Conservation (phyloP, 2,888 invertebrate species). For the Cyclophora punctaria region DNA sequence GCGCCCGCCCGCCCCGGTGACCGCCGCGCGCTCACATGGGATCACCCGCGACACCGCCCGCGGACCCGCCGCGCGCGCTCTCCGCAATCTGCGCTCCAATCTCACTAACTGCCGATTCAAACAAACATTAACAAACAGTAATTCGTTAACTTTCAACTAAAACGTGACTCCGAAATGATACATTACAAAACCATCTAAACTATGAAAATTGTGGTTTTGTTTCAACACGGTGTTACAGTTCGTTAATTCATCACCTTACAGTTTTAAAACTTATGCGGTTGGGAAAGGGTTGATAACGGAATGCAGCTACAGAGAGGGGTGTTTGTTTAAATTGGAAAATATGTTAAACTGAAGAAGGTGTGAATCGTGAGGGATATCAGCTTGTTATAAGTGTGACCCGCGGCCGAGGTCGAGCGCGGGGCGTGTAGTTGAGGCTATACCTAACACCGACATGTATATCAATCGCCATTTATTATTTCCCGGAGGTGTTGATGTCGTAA, state of each 20-base stretch:
- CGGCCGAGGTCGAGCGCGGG: conserved; percentile 46
- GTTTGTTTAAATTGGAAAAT: conserved; percentile 7
- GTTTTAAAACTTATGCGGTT: neutral
- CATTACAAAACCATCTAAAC: conserved; percentile 30
- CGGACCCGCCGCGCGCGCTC: conserved; percentile 41
- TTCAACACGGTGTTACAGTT: conserved; percentile 14
- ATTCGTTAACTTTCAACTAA: conserved; percentile 19
- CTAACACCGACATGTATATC: too few species aligned
- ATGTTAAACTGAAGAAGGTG: conserved; percentile 15
- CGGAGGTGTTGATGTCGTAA: too few species aligned
- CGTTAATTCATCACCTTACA: neutral
- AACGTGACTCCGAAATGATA: conserved; percentile 35
- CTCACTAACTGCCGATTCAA: conserved; percentile 6
- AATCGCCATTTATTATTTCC: too few species aligned
- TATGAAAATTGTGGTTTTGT: conserved; percentile 27
- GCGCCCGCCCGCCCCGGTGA: conserved; percentile 7
- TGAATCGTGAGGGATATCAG: conserved; percentile 16
- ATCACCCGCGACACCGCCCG: too few species aligned
- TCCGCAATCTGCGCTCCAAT: conserved; percentile 9
- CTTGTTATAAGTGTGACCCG: too few species aligned
- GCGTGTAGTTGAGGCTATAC: too few species aligned
- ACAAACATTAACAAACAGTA: conserved; percentile 10
- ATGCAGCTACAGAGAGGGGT: neutral
- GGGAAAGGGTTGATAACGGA: neutral
- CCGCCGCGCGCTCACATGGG: neutral